A percentile compares a stretch with the other conserved stretches of the same genome.
These are phyloP conservation scores for Micropoecilia bifurca DNA, from an alignment of 2,797 vertebrate genomes.

Conservation along the genomic window DNA sequence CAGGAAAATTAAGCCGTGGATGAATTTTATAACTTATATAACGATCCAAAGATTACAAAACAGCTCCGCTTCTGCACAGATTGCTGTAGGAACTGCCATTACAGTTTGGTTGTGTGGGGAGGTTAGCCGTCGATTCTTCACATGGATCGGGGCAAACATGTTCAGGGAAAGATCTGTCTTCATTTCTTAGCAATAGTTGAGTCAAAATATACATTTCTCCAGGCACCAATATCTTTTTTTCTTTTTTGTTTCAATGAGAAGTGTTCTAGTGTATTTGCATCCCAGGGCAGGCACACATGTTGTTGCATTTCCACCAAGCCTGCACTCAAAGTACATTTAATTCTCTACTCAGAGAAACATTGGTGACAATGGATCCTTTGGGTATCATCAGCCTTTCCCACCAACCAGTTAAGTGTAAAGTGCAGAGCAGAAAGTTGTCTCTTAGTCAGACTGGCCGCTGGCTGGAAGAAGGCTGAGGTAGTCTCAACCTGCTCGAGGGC, in stretches of 20 bases:
- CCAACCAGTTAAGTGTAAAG: constrained; percentile 3
- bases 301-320: constrained; percentile 21
- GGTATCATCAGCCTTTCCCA: constrained; percentile 9
- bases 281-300: background rate
- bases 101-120: constrained; percentile 2
- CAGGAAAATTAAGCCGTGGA: background rate
- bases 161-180: constrained; percentile 8
- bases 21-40: background rate
- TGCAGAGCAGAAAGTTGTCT: constrained; percentile 3
- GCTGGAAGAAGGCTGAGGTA: constrained; percentile 16
- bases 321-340: constrained; percentile 5
- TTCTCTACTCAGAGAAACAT: constrained; percentile 26
- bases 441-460: constrained; percentile 19
- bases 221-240: constrained; percentile 16
- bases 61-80: constrained; percentile 4
- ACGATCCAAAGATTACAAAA: background rate
- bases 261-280: constrained; percentile 13
- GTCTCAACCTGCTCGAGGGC: background rate
- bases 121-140: constrained; percentile 7
- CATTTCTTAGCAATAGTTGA: background rate
- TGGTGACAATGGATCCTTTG: constrained; percentile 10
- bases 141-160: constrained; percentile 1
- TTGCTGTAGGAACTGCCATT: constrained; percentile 6
- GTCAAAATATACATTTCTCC: background rate
- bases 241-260: background rate